These are phyloP conservation scores for Danio kyathit DNA, from an alignment of 2,797 vertebrate genomes.

Conservation along the genomic window DNA sequence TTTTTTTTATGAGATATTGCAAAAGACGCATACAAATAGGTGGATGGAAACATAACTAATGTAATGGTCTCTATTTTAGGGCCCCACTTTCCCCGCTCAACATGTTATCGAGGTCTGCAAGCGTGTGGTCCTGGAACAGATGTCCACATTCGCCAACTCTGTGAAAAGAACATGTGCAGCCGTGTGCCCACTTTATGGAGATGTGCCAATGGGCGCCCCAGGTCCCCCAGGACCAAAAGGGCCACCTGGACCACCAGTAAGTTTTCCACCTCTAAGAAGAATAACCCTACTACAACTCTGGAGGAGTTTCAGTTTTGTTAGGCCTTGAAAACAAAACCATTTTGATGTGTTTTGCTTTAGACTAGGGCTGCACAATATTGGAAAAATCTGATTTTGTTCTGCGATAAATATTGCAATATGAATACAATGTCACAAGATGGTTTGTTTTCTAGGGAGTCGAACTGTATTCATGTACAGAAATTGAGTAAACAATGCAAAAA, in stretches of 20 bases:
- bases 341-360: conserved; percentile 37
- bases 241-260: conserved; percentile 76
- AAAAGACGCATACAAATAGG: no score
- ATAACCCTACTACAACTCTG: not conserved
- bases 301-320: not conserved
- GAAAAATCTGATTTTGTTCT: no score
- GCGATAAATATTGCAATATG: no score
- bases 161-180: conserved; percentile 80
- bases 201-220: conserved; percentile 77
- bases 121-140: conserved; percentile 82
- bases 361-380: no score
- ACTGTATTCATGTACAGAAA: no score
- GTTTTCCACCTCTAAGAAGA: conserved; percentile 52
- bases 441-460: no score
- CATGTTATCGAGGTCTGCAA: conserved; percentile 82
- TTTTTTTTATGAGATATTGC: no score
- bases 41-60: no score
- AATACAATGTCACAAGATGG: no score
- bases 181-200: conserved; percentile 82
- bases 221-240: conserved; percentile 77
- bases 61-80: conserved; percentile 73
- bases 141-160: conserved; percentile 82
- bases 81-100: conserved; percentile 75
- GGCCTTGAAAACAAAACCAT: no score
- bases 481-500: no score